phyloP scores from a whole-genome alignment of 2,113 vertebrate genomes.

The Probosciger aterrimus region DNA sequence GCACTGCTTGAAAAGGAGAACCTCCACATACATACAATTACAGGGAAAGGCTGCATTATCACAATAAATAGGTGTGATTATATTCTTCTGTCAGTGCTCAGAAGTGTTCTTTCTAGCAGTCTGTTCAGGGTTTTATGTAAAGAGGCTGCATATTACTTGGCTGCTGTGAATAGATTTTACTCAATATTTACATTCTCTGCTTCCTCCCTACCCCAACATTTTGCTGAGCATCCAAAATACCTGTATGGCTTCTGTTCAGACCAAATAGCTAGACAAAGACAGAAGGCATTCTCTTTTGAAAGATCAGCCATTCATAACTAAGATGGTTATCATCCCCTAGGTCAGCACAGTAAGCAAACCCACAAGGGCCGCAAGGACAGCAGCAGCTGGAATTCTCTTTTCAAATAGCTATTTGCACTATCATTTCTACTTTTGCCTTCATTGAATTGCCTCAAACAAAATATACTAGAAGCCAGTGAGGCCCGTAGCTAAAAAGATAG shows the following conservation, averaged over 20 bases:
- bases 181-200: background rate
- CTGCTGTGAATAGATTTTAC: background rate
- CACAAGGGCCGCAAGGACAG: background rate
- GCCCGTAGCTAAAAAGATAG: background rate
- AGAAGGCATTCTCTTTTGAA: background rate
- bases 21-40: background rate
- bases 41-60: background rate
- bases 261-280: background rate
- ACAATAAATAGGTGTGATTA: background rate
- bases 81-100: background rate
- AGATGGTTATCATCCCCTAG: background rate
- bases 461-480: background rate
- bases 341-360: background rate
- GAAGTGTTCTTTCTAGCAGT: background rate
- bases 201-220: background rate
- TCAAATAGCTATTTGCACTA: background rate
- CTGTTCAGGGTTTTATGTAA: background rate
- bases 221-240: background rate
- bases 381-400: background rate
- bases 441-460: background rate
- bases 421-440: background rate
- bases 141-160: background rate
- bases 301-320: background rate
- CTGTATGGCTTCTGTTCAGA: background rate
- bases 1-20: background rate